phyloP scores from a whole-genome alignment of 2,797 vertebrate species.

The Acipenser transmontanus region DNA sequence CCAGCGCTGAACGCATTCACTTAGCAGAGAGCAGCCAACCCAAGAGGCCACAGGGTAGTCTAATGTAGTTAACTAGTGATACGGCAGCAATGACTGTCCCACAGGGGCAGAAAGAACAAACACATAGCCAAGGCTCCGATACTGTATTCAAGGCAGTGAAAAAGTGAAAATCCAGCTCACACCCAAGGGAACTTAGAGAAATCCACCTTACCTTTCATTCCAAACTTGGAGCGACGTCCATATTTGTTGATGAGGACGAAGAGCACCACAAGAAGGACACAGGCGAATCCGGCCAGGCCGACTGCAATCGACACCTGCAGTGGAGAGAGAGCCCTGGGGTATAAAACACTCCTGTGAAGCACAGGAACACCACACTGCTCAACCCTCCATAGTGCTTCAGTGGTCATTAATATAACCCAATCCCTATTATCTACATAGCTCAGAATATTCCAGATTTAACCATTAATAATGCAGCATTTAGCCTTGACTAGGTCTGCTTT shows the following conservation, averaged over 20 bases:
- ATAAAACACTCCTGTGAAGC: not conserved
- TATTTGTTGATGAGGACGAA: conserved; percentile 99
- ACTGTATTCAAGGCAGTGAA: not conserved
- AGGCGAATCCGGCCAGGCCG: conserved; percentile 88
- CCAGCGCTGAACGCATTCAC: conserved; percentile 14
- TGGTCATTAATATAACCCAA: no score
- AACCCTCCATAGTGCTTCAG: not conserved
- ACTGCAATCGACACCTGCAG: conserved; percentile 89
- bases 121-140: conserved; percentile 16
- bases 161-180: no score
- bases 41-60: conserved; percentile 10
- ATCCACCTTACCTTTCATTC: conserved; percentile 87
- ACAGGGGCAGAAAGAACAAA: conserved; percentile 17
- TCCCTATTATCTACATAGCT: no score
- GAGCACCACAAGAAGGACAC: conserved; percentile 85
- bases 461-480: no score
- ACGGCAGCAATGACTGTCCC: conserved; percentile 19
- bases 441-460: no score
- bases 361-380: not conserved
- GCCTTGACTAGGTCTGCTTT: no score
- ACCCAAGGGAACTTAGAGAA: not conserved
- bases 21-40: conserved; percentile 17
- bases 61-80: conserved; percentile 15
- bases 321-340: conserved; percentile 7
- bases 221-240: conserved; percentile 90